Evolutionary conservation across 2,797 vertebrate species (phyloP), one percentile per base, ranked within the genome.

Genomic region (Lepilemur septentrionalis): DNA sequence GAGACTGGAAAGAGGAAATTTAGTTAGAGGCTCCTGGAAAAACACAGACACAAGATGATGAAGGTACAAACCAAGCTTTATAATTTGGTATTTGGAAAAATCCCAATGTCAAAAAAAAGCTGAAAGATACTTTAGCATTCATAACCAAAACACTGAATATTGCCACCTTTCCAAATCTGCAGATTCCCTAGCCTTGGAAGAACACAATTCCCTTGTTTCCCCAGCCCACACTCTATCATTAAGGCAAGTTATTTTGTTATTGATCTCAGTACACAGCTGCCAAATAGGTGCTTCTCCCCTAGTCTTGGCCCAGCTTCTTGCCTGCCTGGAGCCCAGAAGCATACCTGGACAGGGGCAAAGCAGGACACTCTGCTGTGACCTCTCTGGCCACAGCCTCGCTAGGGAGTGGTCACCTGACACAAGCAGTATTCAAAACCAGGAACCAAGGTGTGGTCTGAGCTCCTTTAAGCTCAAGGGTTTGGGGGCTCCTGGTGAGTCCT

Each of bases 391-490:
- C 59, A 94, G 46, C 30, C 65, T 91, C 23, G 38, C 7, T 52
- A 55, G 48, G 73, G 50, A 91, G 75, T 63, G 67, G 57, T 61
- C 88, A 96, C 30, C 35, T 76, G 50, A 50, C 80, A 70, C 14
- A 7, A 81, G n/a, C 38, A 86, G 43, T 89, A 89, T 95, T 94
- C 94, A 93, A 97, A 96, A 91, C 65, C 48, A 90, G 65, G 41
- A 85, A 70, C 22, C 46, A 79, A 96, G 89, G 72, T 82, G 75
- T 94, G 93, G 93, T 93, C 65, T 0, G 0, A 82, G 63, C 57
- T 73, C 50, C 83, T 96, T 89, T 96, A 94, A 94, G 55, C n/a
- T 85, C 67, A 70, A 91, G 20, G 70, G 14, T 63, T 85, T 93
- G 30, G 73, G 83, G 14, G 17, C 7, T 96, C 48, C 85, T 46